Evolutionary conservation across 2,113 vertebrate genomes (phyloP), one percentile per base, ranked within the genome.

Genomic region (Zosterops japonicus): DNA sequence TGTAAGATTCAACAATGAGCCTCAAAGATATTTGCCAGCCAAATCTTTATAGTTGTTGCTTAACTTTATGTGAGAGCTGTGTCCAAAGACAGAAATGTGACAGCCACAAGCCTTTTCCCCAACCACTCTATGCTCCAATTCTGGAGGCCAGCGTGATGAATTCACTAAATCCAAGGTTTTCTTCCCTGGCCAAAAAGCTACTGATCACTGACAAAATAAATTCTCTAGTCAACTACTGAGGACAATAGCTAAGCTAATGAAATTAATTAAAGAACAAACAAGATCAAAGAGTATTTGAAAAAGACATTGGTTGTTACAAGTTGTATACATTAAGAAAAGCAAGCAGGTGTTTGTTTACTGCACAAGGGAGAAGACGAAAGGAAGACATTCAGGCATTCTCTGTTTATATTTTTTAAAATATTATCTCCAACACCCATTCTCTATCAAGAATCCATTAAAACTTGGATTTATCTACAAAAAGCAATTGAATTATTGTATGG

Each of bases 41-140:
- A 97, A 91, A 97, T 94, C 94, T 93, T 96, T 97, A 96, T 60
- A 98, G 97, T 94, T 98, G 97, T 94, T 97, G 87, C 93, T 97
- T 95, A 94, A 96, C 94, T 97, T 97, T 90, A 96, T 78, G 94
- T 59, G 89, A 96, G 72, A 94, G 56, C 87, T 89, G 86, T 59
- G 93, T 95, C 96, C 95, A 96, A 97, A 98, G 92, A 97, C 64
- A 86, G 90, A 98, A 98, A 96, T 82, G 77, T 96, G 94, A 97
- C 3, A 91, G 86, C 83, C 95, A 81, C 94, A 88, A 94, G 36
- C 77, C 80, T 94, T 57, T 89, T 91, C 72, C 55, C 35, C 52
- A 55, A 57, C 63, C 84, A 65, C 84, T 71, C 31, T 8, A 4
- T 29, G 14, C 55, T 91, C 87, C 69, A 67, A 52, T 96, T 72